Evolutionary conservation across 2,888 invertebrate genomes (phyloP).

Genomic region (Nineta flava): DNA sequence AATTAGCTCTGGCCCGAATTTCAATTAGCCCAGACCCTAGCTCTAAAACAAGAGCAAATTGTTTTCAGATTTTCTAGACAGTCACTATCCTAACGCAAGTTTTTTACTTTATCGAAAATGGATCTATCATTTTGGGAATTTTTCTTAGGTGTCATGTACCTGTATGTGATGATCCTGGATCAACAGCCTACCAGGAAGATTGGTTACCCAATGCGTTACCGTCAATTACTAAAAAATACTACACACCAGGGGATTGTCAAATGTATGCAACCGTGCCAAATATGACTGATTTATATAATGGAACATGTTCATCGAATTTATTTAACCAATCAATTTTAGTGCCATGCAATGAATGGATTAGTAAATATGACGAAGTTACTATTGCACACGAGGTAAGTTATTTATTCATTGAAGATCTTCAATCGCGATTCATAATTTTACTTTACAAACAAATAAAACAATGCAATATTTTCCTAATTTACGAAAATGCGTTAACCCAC

Average conservation of each 20-base stretch:
- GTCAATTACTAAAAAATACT: constrained; percentile 16
- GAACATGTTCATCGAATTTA: constrained; percentile 21
- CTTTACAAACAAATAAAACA: too few species aligned
- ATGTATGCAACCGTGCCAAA: constrained; percentile 18
- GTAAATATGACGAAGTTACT: constrained; percentile 31
- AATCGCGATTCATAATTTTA: too few species aligned
- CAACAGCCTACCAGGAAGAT: constrained; percentile 22
- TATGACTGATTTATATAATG: constrained; percentile 6
- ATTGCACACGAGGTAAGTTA: constrained; percentile 37
- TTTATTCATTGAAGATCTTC: background rate
- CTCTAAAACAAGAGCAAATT: too few species aligned
- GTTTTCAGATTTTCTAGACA: too few species aligned
- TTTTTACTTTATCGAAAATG: too few species aligned
- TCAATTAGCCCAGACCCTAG: too few species aligned
- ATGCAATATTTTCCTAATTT: too few species aligned
- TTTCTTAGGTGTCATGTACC: constrained; percentile 33
- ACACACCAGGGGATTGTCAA: constrained; percentile 22
- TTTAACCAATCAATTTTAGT: constrained; percentile 14
- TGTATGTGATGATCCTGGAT: constrained; percentile 31
- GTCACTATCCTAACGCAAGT: too few species aligned
- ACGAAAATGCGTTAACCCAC: too few species aligned
- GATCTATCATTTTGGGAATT: too few species aligned
- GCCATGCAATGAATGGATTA: constrained; percentile 35
- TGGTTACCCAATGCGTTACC: constrained; percentile 37
- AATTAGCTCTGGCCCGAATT: too few species aligned